Conservation (phyloP, 2,797 vertebrate species). For the Onychomys leucogaster region DNA sequence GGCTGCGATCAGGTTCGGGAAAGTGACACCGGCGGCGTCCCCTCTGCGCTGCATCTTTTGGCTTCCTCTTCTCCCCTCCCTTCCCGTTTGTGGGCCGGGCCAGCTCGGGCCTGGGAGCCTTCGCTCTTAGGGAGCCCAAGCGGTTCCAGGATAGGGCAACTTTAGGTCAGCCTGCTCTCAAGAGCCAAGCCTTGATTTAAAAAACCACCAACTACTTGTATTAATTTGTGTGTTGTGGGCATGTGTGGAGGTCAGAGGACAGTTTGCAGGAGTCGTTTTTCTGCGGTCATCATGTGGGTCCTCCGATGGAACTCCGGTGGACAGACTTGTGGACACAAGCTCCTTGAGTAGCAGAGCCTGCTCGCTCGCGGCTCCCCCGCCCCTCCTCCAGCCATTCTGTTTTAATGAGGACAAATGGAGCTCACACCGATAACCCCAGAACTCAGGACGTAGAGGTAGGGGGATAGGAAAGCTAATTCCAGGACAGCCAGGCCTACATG, state of each 20-base stretch:
- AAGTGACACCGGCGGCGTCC: conserved; percentile 63
- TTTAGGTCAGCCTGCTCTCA: neutral
- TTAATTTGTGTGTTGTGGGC: neutral
- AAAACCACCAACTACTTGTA: neutral
- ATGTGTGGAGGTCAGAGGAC: neutral
- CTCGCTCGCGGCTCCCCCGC: neutral
- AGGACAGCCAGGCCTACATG: neutral
- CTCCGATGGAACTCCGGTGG: neutral
- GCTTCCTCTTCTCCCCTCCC: neutral
- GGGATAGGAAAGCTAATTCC: neutral
- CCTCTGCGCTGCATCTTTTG: neutral
- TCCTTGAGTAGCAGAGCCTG: neutral
- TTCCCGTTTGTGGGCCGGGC: neutral
- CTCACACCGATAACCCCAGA: neutral
- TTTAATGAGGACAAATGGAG: neutral
- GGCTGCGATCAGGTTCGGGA: conserved; percentile 53
- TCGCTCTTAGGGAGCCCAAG: neutral
- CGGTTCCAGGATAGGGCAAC: neutral
- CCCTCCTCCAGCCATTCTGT: neutral
- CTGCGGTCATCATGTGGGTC: neutral
- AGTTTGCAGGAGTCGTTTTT: neutral
- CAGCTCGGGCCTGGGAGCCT: neutral
- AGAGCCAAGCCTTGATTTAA: neutral
- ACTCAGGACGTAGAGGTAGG: neutral
- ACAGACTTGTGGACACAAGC: neutral